Base-by-base conservation (phyloP, 2,888 invertebrate species). In the Drosophila demipolita region DNA sequence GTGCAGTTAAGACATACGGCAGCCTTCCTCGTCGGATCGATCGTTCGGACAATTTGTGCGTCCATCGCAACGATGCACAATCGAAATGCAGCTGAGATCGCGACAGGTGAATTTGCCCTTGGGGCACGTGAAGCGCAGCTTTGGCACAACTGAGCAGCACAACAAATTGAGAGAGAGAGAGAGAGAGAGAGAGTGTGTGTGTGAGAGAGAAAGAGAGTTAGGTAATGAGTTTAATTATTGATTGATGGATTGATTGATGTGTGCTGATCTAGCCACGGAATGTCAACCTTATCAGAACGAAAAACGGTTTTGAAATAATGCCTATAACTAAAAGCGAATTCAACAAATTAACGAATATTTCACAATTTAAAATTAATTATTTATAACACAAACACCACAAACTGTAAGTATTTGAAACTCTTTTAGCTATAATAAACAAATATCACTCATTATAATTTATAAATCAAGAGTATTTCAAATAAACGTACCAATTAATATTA, bases 11-110 rank as follows among this genome's bases (percentile, higher is more conserved):
- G 11, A 95, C 95, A 93, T 95, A 95, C 95, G 95, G 92, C 95
- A 95, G 71, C 93, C 94, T 66, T 94, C 93, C 90, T 96, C 96
- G 85, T 96, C 96, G 60, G 94, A 94, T 38, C 94, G 94, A 92
- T 95, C 96, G 70, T 93, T 93, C 7, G 94, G 94, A 92, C 97
- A 97, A 93, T 97, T 96, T 90, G 94, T 94, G 86, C 94, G 95
- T 70, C 96, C 96, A 91, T 97, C 96, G 92, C 97, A 97, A 59
- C 95, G 95, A 78, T 95, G 93, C 53, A 94, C 93, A 77, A 95
- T 94, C 52, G 96, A 95, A 84, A 97, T 95, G 92, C 97, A 97
- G 83, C 95, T 94, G 59, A 96, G 96, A 92, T 97, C 96, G 68
- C 94, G 94, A 92, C 97, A 97, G 76, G 95, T 95, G 93, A 96